These are phyloP conservation scores for Mionectes macconnelli DNA, from an alignment of 2,113 vertebrate genomes.

Conservation along the genomic window DNA sequence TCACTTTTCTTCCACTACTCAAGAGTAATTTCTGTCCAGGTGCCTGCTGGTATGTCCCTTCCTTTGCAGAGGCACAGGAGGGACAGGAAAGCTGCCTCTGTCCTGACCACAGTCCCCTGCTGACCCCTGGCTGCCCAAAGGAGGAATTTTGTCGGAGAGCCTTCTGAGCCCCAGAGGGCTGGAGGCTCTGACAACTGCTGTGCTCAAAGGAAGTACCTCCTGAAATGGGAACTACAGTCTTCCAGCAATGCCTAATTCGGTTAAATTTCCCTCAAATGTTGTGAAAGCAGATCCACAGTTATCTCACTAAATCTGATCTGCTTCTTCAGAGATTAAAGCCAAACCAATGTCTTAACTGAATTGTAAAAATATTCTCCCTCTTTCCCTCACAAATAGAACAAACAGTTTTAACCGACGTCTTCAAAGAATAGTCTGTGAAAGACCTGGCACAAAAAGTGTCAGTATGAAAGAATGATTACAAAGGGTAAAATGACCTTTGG, in stretches of 20 bases:
- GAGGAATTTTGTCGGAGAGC: not conserved
- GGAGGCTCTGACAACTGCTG: not conserved
- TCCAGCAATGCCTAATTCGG: not conserved
- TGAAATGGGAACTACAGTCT: not conserved
- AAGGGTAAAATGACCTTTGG: not conserved
- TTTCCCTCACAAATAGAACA: not conserved
- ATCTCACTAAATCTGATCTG: not conserved
- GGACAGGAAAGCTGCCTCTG: accelerated
- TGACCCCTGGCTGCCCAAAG: not conserved
- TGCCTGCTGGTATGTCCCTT: not conserved
- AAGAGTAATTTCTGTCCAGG: not conserved
- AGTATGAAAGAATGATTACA: not conserved
- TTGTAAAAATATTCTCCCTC: not conserved
- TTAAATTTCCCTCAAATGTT: not conserved
- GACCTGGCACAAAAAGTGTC: not conserved
- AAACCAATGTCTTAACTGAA: not conserved
- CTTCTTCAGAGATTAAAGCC: not conserved
- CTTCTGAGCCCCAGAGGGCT: not conserved
- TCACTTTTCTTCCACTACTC: not conserved
- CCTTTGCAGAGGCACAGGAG: not conserved
- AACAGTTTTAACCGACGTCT: not conserved
- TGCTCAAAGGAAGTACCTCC: not conserved
- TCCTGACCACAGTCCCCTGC: not conserved
- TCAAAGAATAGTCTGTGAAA: not conserved
- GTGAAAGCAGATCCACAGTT: not conserved